Base-by-base conservation (phyloP, 1,140 invertebrate genomes). In the Habropoda laboriosa region DNA sequence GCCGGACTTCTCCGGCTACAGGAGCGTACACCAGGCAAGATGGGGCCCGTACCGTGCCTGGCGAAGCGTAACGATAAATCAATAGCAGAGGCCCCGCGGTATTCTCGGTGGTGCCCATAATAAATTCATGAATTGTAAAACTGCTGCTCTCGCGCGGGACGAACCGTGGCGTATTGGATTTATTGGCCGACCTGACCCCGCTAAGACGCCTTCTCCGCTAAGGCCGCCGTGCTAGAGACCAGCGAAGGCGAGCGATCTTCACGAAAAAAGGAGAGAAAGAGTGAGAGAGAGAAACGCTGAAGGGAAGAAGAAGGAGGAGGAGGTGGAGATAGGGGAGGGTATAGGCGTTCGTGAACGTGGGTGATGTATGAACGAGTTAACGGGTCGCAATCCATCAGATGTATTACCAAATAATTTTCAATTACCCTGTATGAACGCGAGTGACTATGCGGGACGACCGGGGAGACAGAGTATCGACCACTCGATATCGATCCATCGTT, bases 61-160 rank as follows among this genome's bases (percentile, higher is more conserved):
- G 70, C 76, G 63, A 84, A 88, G 86, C 86, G 90, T 89, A 90
- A 92, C 90, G 87, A 92, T 92, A 92, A 92, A 92, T 92, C 91
- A 92, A 92, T 92, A 90, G 89, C 88, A 67, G 86, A 81, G 88
- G 86, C 87, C 81, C 80, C 82, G 82, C 71, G 75, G 82, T 89
- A 90, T 88, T 76, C 87, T 86, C 90, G 83, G 83, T 83, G 86
- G 81, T 90, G 90, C 89, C 88, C 90, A 92, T 92, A 91, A 92
- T 92, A 92, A 92, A 92, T 92, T 92, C 91, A 92, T 91, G 91
- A 92, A 92, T 92, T 92, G 91, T 92, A 92, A 92, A 92, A 92
- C 87, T 89, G 88, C 85, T 92, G 90, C 86, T 90, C 90, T 90
- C 86, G 82, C 86, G 84, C 87, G 81, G 90, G 90, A 91, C 90